These are phyloP conservation scores for Telmatherina bonti DNA, from an alignment of 2,797 vertebrate genomes.

Conservation along the genomic window DNA sequence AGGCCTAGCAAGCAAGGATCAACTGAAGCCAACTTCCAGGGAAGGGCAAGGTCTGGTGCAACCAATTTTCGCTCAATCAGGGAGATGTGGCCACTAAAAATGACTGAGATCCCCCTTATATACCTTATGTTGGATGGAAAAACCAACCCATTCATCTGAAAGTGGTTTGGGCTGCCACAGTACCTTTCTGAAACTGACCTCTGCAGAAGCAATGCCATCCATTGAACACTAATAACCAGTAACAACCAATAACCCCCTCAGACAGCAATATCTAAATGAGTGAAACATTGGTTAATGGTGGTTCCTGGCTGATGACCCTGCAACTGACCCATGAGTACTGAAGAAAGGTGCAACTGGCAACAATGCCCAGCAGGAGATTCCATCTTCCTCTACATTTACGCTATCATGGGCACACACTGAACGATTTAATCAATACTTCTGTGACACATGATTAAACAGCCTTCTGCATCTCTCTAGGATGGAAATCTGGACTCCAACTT, in stretches of 20 bases:
- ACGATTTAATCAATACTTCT: background rate
- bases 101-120: background rate
- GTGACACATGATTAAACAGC: too few relatives aligned
- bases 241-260: too few relatives aligned
- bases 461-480: too few relatives aligned
- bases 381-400: too few relatives aligned
- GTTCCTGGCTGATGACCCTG: too few relatives aligned
- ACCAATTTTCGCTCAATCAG: background rate
- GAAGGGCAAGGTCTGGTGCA: too few relatives aligned
- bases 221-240: conserved; percentile 2
- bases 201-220: conserved; percentile 12
- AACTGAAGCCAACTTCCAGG: background rate
- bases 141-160: background rate
- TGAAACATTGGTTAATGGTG: too few relatives aligned
- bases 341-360: too few relatives aligned
- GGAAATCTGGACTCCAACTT: too few relatives aligned
- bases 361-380: too few relatives aligned
- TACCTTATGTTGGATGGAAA: background rate
- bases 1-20: background rate
- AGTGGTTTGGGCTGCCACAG: background rate
- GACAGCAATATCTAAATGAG: too few relatives aligned
- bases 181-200: conserved; percentile 8
- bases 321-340: too few relatives aligned
- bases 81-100: background rate
- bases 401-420: background rate